Evolutionary conservation across 2,113 vertebrate species (phyloP), one percentile per base, ranked within the genome.

Genomic region (Heterotis niloticus): DNA sequence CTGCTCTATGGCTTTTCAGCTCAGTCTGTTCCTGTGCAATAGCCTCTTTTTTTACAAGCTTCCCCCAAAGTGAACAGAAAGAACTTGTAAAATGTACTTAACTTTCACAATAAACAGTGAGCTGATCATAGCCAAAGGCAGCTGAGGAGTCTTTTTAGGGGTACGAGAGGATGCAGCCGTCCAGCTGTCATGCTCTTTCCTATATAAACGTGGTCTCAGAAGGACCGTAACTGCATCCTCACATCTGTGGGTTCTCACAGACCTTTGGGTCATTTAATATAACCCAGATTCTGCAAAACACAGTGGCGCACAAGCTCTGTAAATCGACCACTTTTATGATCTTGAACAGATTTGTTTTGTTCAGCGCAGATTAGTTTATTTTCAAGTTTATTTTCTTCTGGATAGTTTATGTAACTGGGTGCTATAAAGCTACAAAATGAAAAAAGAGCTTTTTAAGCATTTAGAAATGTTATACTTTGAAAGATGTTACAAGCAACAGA

Each of bases 291-390:
- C 86, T 83, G 78, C 80, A 59, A 87, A 89, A 84, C 83, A 84
- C 83, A 86, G 84, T 86, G 87, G 87, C 89, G 89, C 82, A 88
- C 79, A 91, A 87, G 85, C 78, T 81, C 82, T 83, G 17, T 84
- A 83, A 89, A 83, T 87, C 78, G 62, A 81, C 77, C 78, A 44
- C 83, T 44, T 84, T 75, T 82, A 78, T 72, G 81, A 86, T 79
- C 9, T 64, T 23, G 51, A 76, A 83, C 84, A 88, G 85, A 86
- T 84, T 72, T 77, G 72, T 28, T 26, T 82, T 79, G 64, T 79
- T 83, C 76, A 20, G 16, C 13, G 64, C 44, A 57, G 78, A 80
- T 70, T n/a, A 67, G 79, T 78, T 79, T 85, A 74, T 81, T 69
- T 59, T 64, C 0, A 71, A 75, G 79, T 78, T 79, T 85, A 74